Conservation (phyloP, 2,888 invertebrate genomes). For the Eristalis intricaria region DNA sequence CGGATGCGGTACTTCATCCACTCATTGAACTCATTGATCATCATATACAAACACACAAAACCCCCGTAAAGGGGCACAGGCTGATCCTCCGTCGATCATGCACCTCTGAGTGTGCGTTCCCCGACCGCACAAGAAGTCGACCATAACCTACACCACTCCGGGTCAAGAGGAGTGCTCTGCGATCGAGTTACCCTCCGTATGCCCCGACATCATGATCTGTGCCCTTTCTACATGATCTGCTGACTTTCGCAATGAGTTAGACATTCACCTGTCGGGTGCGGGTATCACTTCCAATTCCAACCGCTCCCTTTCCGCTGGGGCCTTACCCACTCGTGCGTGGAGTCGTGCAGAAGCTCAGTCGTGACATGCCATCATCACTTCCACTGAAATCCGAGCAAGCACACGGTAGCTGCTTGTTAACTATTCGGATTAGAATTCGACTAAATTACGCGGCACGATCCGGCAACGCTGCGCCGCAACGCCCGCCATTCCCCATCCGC, state of each 20-base stretch:
- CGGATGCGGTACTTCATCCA: background rate
- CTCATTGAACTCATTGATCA: background rate
- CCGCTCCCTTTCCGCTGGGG: slow-evolving; percentile 55
- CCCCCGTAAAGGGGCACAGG: slow-evolving; percentile 2
- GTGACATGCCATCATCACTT: slow-evolving; percentile 20
- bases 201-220: background rate
- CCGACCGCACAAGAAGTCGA: slow-evolving; percentile 49
- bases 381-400: background rate
- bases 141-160: background rate
- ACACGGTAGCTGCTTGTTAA: slow-evolving; percentile 9
- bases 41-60: background rate
- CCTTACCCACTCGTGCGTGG: slow-evolving; percentile 18
- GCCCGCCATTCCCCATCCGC: background rate
- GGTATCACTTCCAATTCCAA: background rate
- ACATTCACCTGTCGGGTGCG: background rate
- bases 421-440: slow-evolving; percentile 26
- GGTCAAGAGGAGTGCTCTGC: slow-evolving; percentile 18
- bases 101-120: background rate
- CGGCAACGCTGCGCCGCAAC: background rate
- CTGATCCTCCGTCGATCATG: background rate
- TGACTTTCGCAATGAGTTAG: background rate
- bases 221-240: background rate
- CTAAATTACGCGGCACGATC: slow-evolving; percentile 54
- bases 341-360: slow-evolving; percentile 46
- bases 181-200: background rate